Evolutionary conservation across 2,113 vertebrate genomes (phyloP).

Genomic region (Athene noctua): DNA sequence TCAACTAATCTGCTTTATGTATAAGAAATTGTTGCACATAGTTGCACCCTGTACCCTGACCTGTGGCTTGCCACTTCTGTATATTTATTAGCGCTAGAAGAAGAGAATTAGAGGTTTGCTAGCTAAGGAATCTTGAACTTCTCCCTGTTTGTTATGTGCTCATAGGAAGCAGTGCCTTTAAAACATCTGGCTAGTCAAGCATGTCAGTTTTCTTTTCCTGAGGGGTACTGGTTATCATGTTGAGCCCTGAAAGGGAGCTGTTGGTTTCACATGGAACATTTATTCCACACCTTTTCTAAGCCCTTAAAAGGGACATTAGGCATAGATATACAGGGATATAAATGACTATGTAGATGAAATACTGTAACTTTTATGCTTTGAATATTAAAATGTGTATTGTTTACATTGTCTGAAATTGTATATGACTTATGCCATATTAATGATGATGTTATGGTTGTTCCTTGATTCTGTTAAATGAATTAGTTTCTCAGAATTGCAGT

Average conservation of each 20-base stretch:
- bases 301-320: neutral
- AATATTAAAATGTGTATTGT: conserved; percentile 28
- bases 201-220: neutral
- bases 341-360: neutral
- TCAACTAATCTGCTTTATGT: neutral
- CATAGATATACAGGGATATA: neutral
- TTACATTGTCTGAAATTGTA: neutral
- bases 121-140: neutral
- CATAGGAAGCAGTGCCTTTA: neutral
- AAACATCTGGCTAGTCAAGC: neutral
- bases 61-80: neutral
- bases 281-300: neutral
- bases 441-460: conserved; percentile 36
- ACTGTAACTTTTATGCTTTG: conserved; percentile 11
- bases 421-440: conserved; percentile 15
- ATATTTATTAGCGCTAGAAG: neutral
- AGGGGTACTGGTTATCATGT: neutral
- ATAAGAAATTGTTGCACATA: neutral
- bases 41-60: neutral
- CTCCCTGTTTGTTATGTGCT: neutral
- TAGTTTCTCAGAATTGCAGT: conserved; percentile 50
- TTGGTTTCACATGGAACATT: neutral
- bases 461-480: conserved; percentile 54
- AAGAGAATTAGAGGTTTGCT: neutral
- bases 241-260: neutral